Evolutionary conservation across 2,888 invertebrate species (phyloP), one percentile per base, ranked within the genome.

Genomic region (Caradrina kadenii): DNA sequence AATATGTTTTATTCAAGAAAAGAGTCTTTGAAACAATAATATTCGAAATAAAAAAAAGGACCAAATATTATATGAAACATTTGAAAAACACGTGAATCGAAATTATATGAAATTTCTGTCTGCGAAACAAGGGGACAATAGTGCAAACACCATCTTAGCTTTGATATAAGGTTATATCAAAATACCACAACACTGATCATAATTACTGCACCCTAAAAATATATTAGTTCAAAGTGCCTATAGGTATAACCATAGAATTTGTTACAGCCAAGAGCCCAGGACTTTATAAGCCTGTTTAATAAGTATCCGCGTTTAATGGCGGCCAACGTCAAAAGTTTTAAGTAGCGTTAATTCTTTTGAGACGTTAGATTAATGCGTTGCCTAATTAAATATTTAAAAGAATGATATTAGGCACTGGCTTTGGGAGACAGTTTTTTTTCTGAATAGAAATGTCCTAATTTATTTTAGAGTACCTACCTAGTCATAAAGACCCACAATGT

Each of bases 301-400:
- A 82, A 80, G 79, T 73, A 79, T 73, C 64, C 67, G 49, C 71
- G 50, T 85, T 76, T 86, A 82, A 83, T 85, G 83, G 81, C 73
- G 50, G 75, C 69, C 62, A 75, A 71, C 79, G 85, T 83, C 85
- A 77, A 85, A 85, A 85, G 72, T 85, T 85, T 82, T 76, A 78
- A 82, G 76, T 81, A 75, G 67, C 75, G 75, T 80, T 82, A 83
- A 86, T 86, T 86, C 82, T 81, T 85, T 84, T 81, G 80, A 86
- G 80, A 83, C 72, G 68, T 81, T 83, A 83, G 74, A 85, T 83
- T 84, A 83, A 85, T 83, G 82, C 75, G 75, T 63, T 58, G 68
- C 82, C 72, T 86, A 83, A 83, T 85, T 85, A 83, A 86, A 83
- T 85, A 83, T 79, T 85, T 74, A 76, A 84, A 80, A 73, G 73